phyloP scores from a whole-genome alignment of 2,797 vertebrate genomes.

The Chiroxiphia lanceolata region DNA sequence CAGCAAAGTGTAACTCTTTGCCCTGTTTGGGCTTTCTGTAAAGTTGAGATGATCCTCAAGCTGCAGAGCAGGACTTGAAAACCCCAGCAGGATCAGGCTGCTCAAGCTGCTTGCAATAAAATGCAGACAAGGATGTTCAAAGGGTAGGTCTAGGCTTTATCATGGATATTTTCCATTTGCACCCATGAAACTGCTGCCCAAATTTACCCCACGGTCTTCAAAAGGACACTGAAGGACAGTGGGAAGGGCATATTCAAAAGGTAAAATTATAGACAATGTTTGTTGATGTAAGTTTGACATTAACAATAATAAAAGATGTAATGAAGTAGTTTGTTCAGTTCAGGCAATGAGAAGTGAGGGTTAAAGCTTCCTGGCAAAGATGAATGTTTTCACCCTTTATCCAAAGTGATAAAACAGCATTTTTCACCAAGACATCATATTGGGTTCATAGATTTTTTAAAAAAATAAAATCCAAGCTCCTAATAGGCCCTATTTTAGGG shows the following conservation, averaged over 20 bases:
- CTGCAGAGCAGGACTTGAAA: neutral
- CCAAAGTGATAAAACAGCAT: neutral
- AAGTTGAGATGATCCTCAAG: neutral
- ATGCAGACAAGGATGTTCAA: neutral
- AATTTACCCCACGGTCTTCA: neutral
- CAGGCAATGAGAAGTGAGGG: neutral
- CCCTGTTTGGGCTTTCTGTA: neutral
- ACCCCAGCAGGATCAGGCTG: neutral
- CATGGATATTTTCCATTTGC: neutral
- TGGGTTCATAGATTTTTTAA: neutral
- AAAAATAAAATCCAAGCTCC: neutral
- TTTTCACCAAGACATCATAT: neutral
- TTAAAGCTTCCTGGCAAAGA: neutral
- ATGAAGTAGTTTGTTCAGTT: neutral
- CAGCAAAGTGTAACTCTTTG: neutral
- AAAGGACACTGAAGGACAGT: neutral
- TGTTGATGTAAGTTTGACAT: neutral
- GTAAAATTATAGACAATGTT: neutral
- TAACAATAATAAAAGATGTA: neutral
- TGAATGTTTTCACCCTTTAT: neutral
- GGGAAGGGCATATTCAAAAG: neutral
- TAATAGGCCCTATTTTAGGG: neutral
- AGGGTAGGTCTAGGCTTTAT: neutral
- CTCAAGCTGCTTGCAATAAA: neutral
- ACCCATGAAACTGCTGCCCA: neutral